Conservation (phyloP, 2,888 invertebrate genomes). For the Ophioninae sp. region DNA sequence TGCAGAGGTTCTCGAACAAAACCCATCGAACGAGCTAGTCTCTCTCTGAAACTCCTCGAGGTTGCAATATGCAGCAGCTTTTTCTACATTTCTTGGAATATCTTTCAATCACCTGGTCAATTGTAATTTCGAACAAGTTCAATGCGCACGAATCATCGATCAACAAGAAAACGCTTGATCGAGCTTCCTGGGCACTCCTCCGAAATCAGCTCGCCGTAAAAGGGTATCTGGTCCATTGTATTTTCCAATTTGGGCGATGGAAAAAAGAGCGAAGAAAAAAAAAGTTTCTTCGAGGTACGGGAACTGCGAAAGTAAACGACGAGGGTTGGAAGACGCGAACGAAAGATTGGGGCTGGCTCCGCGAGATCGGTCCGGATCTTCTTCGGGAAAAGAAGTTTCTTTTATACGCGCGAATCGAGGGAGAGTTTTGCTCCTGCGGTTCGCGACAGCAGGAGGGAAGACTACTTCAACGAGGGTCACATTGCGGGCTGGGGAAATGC, state of each 20-base stretch:
- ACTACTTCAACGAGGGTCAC: constrained; percentile 47
- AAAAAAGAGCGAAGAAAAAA: constrained; percentile 33
- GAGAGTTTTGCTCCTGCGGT: constrained; percentile 51
- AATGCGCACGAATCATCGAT: constrained; percentile 54
- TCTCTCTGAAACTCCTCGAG: constrained; percentile 9
- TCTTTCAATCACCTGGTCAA: constrained; percentile 40
- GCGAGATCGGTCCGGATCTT: constrained; percentile 49
- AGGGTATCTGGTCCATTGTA: constrained; percentile 60
- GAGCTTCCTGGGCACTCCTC: constrained; percentile 31
- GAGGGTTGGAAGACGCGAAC: constrained; percentile 38
- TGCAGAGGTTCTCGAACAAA: constrained; percentile 27
- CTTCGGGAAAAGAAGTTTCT: constrained; percentile 58
- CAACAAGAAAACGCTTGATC: constrained; percentile 52
- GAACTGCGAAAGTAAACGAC: constrained; percentile 57
- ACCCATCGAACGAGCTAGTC: constrained; percentile 17
- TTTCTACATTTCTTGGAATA: constrained; percentile 17
- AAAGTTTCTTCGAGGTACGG: constrained; percentile 52
- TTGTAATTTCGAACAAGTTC: constrained; percentile 43
- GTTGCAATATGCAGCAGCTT: constrained; percentile 41
- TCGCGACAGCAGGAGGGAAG: constrained; percentile 35
- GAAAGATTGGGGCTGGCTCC: constrained; percentile 40
- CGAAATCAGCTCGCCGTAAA: constrained; percentile 41
- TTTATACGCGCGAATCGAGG: constrained; percentile 47
- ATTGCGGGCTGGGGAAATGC: constrained; percentile 67
- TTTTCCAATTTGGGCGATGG: constrained; percentile 62